phyloP scores from a whole-genome alignment of 2,797 vertebrate genomes.

The Molossus molossus region DNA sequence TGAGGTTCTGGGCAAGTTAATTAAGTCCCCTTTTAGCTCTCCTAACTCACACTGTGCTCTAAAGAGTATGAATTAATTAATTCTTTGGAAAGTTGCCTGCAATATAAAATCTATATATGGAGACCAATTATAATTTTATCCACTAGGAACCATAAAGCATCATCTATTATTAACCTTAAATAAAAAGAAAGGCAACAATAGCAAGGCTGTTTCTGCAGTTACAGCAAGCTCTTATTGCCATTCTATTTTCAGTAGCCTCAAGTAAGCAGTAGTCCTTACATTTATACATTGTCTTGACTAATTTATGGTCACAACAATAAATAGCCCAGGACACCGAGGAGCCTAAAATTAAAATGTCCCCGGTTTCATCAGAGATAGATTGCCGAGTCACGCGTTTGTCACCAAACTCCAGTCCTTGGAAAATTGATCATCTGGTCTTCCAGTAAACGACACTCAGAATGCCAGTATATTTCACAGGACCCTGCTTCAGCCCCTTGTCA shows the following conservation, averaged over 20 bases:
- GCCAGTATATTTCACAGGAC: background rate
- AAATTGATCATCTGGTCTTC: background rate
- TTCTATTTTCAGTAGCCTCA: background rate
- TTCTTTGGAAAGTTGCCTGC: constrained; percentile 37
- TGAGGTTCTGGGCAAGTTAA: background rate
- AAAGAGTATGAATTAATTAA: constrained; percentile 63
- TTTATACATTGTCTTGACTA: background rate
- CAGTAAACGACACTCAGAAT: background rate
- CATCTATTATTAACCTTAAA: constrained; percentile 64
- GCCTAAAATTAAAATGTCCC: constrained; percentile 14
- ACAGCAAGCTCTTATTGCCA: background rate
- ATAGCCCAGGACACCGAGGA: background rate
- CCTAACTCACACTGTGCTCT: background rate
- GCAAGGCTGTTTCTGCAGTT: background rate
- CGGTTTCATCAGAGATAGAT: background rate
- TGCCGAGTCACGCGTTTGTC: background rate
- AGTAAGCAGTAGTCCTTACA: background rate
- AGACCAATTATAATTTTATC: constrained; percentile 52
- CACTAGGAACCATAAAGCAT: background rate
- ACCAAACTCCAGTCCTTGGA: background rate
- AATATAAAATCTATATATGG: constrained; percentile 47
- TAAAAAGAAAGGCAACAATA: constrained; percentile 62
- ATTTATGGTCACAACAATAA: background rate
- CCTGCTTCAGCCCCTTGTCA: background rate
- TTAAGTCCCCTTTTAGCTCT: background rate